phyloP scores from a whole-genome alignment of 1,140 invertebrate genomes.

The Archivesica marissinica region DNA sequence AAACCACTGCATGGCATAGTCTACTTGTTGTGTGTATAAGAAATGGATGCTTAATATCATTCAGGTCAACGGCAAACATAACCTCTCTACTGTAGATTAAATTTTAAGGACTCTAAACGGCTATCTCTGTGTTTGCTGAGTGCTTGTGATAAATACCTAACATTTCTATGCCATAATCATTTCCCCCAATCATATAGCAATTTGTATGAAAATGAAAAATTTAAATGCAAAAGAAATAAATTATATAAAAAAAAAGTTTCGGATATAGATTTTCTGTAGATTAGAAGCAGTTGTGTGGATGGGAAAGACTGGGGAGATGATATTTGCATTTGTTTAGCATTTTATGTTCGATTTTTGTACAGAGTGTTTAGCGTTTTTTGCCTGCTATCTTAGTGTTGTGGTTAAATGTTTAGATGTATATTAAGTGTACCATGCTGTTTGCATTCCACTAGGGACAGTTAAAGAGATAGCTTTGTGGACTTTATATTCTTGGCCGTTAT shows the following conservation, averaged over 20 bases:
- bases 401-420: neutral
- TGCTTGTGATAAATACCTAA: conserved; percentile 21
- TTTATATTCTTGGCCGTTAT: no score
- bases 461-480: no score
- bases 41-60: conserved; percentile 5
- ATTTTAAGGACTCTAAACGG: conserved; percentile 27
- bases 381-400: neutral
- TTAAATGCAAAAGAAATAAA: neutral
- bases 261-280: neutral
- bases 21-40: neutral
- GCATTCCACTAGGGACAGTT: neutral
- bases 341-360: conserved; percentile 28
- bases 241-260: neutral
- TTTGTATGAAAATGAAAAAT: conserved; percentile 40
- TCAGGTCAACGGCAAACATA: conserved; percentile 18
- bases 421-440: neutral
- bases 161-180: neutral
- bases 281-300: neutral
- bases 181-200: conserved; percentile 23
- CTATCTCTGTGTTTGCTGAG: conserved; percentile 8
- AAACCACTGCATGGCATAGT: no score
- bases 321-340: conserved; percentile 26
- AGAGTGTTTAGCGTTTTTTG: neutral
- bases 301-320: neutral
- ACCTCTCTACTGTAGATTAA: conserved; percentile 18